Conservation (phyloP, 1,140 invertebrate species). For the Cataglyphis hispanica region DNA sequence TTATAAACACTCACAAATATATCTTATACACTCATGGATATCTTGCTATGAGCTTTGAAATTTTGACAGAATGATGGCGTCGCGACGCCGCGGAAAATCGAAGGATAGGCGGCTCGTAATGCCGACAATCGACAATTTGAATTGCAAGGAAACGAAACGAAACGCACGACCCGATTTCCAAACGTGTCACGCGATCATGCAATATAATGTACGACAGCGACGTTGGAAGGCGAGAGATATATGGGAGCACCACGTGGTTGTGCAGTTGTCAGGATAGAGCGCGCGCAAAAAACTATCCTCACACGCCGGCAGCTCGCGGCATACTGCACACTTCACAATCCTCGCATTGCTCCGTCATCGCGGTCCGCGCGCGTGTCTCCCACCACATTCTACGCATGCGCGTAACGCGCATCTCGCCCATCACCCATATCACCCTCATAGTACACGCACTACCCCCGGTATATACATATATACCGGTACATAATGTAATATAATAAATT, state of each 20-base stretch:
- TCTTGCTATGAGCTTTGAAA: not conserved
- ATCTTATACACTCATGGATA: slow-evolving; percentile 15
- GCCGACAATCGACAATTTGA: slow-evolving; percentile 44
- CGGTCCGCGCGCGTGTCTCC: not conserved
- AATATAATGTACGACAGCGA: not conserved
- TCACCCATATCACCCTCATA: not conserved
- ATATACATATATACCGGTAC: too few relatives aligned
- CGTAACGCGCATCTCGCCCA: not conserved
- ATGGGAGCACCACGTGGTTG: slow-evolving; percentile 75
- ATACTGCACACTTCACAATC: slow-evolving; percentile 67
- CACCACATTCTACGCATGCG: slow-evolving; percentile 6
- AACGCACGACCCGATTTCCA: slow-evolving; percentile 53
- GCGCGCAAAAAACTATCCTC: slow-evolving; percentile 50
- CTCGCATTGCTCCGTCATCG: slow-evolving; percentile 20
- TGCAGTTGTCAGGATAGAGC: not conserved
- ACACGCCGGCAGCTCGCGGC: slow-evolving; percentile 79
- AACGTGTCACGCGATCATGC: slow-evolving; percentile 47
- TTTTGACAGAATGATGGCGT: not conserved
- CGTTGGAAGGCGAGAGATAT: too few relatives aligned
- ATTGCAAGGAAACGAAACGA: slow-evolving; percentile 39
- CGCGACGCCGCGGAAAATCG: not conserved
- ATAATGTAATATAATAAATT: slow-evolving; percentile 1
- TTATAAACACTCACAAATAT: slow-evolving; percentile 4
- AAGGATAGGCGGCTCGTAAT: slow-evolving; percentile 15
- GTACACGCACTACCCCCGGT: not conserved